Conservation (phyloP, 2,888 invertebrate genomes). For the Steromphala cineraria region DNA sequence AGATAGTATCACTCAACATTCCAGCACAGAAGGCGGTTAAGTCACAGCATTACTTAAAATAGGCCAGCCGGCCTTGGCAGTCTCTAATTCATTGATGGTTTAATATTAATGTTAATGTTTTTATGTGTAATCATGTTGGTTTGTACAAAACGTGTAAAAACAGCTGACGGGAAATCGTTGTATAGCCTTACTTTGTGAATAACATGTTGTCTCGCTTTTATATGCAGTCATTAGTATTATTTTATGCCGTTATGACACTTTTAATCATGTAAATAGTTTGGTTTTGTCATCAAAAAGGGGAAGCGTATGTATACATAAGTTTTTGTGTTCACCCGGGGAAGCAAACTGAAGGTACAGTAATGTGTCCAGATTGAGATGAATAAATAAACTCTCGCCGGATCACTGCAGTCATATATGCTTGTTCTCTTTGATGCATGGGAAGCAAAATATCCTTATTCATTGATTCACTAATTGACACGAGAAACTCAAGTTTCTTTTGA, state of each 20-base stretch:
- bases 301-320: neutral
- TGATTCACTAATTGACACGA: neutral
- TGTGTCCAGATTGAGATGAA: neutral
- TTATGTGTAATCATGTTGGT: conserved; percentile 20
- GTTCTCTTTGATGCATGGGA: conserved; percentile 19
- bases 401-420: conserved; percentile 4
- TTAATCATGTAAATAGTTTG: conserved; percentile 23
- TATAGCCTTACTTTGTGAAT: conserved; percentile 20
- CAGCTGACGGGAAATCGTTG: conserved; percentile 7
- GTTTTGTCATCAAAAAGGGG: neutral
- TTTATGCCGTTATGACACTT: conserved; percentile 21
- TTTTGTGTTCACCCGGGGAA: neutral
- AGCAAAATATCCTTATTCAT: conserved; percentile 7
- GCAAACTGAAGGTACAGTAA: neutral
- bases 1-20: conserved; percentile 11
- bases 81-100: no score
- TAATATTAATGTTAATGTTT: neutral
- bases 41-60: conserved; percentile 3
- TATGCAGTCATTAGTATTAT: conserved; percentile 22
- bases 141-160: conserved; percentile 9
- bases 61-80: no score
- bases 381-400: neutral
- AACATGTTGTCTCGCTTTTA: conserved; percentile 21
- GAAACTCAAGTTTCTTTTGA: conserved; percentile 16
- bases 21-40: neutral